Evolutionary conservation across 2,888 invertebrate genomes (phyloP).

Genomic region (Andrena trimmerana): DNA sequence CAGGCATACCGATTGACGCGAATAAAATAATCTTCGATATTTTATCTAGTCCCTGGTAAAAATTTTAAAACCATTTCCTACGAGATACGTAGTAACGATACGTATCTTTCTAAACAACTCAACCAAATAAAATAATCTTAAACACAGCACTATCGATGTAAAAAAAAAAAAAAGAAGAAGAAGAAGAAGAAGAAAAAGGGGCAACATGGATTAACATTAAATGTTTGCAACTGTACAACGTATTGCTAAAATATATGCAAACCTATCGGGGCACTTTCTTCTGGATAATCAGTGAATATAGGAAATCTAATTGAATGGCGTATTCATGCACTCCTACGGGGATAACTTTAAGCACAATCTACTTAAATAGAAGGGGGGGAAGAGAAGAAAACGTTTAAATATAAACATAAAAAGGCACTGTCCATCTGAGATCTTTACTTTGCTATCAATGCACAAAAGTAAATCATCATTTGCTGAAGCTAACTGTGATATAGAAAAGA

Average conservation of each 20-base stretch:
- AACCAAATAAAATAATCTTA: slow-evolving; percentile 58
- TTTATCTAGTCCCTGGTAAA: slow-evolving; percentile 73
- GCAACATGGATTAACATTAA: slow-evolving; percentile 33
- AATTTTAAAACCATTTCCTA: slow-evolving; percentile 59
- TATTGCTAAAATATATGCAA: slow-evolving; percentile 42
- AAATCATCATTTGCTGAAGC: slow-evolving; percentile 43
- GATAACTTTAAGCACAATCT: slow-evolving; percentile 67
- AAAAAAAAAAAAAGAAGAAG: slow-evolving; percentile 7
- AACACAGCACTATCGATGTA: slow-evolving; percentile 45
- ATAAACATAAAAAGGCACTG: slow-evolving; percentile 67
- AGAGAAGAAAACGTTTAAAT: slow-evolving; percentile 50
- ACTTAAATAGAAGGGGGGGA: slow-evolving; percentile 56
- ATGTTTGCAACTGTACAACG: slow-evolving; percentile 54
- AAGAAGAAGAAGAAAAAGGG: background rate
- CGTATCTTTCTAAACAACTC: slow-evolving; percentile 56
- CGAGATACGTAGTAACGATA: slow-evolving; percentile 46
- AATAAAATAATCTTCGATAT: slow-evolving; percentile 72
- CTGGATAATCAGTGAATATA: slow-evolving; percentile 41
- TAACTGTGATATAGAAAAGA: slow-evolving; percentile 28
- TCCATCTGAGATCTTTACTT: slow-evolving; percentile 70
- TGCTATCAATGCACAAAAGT: slow-evolving; percentile 58
- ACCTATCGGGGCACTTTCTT: slow-evolving; percentile 38
- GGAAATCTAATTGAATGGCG: slow-evolving; percentile 53
- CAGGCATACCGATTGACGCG: slow-evolving; percentile 30
- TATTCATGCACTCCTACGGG: slow-evolving; percentile 69